phyloP scores from a whole-genome alignment of 2,113 vertebrate species.

The Speoplatyrhinus poulsoni region DNA sequence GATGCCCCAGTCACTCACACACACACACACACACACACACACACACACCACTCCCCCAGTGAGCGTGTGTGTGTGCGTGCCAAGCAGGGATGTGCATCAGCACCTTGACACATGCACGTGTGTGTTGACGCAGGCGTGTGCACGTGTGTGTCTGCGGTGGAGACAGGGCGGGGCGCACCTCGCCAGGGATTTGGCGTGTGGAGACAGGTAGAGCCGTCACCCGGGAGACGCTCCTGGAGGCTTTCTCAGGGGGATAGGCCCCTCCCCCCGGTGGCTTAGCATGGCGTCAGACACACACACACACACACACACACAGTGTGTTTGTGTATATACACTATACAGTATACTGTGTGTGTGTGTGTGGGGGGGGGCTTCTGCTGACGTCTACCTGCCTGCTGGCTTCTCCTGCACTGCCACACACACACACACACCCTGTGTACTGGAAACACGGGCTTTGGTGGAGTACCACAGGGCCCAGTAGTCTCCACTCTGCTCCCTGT shows the following conservation, averaged over 20 bases:
- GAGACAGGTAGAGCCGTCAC: constrained; percentile 82
- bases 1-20: constrained; percentile 75
- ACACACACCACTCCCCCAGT: background rate
- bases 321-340: too few relatives aligned
- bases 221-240: constrained; percentile 72
- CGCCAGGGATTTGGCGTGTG: constrained; percentile 79
- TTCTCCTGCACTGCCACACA: too few relatives aligned
- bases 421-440: too few relatives aligned
- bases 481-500: too few relatives aligned
- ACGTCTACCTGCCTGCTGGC: too few relatives aligned
- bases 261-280: constrained; percentile 79
- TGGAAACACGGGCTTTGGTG: too few relatives aligned
- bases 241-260: constrained; percentile 76
- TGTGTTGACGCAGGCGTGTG: background rate
- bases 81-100: constrained; percentile 9
- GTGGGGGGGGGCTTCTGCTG: too few relatives aligned
- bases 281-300: constrained; percentile 75
- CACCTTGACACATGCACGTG: background rate
- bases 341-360: too few relatives aligned
- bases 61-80: constrained; percentile 12
- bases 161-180: constrained; percentile 76
- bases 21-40: constrained; percentile 63
- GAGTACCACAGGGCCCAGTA: too few relatives aligned
- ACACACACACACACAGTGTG: constrained; percentile 19
- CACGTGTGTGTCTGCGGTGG: constrained; percentile 64